Evolutionary conservation across 2,888 invertebrate species (phyloP).

Genomic region (Lasius fuliginosus): DNA sequence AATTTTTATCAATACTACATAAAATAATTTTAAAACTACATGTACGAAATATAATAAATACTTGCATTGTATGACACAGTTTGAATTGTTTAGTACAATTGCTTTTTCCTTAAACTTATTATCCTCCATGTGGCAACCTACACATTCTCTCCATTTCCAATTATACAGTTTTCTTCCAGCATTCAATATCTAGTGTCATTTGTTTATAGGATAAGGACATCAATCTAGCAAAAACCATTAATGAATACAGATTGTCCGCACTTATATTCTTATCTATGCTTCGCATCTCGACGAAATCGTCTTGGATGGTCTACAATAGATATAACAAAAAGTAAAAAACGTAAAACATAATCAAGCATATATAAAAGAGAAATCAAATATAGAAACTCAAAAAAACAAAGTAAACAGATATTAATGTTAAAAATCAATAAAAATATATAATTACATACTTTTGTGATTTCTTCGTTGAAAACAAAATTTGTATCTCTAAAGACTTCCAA

Average conservation of each 20-base stretch:
- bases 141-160: conserved; percentile 90
- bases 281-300: conserved; percentile 94
- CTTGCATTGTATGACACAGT: conserved; percentile 47
- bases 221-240: conserved; percentile 92
- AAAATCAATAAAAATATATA: conserved; percentile 23
- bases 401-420: background rate
- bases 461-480: conserved; percentile 90
- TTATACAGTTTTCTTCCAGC: conserved; percentile 90
- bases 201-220: conserved; percentile 91
- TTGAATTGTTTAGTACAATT: conserved; percentile 26
- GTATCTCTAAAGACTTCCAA: conserved; percentile 89
- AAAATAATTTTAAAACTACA: conserved; percentile 41
- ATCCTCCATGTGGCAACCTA: conserved; percentile 83
- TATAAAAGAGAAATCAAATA: background rate
- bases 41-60: conserved; percentile 41
- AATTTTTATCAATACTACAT: conserved; percentile 17
- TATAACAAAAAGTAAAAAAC: background rate
- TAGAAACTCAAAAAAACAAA: background rate
- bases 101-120: background rate
- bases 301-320: conserved; percentile 90
- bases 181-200: conserved; percentile 87
- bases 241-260: conserved; percentile 92
- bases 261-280: conserved; percentile 89
- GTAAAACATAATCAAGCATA: background rate
- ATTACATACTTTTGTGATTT: conserved; percentile 88